phyloP scores from a whole-genome alignment of 2,797 vertebrate species.

The Sebastes goodei region DNA sequence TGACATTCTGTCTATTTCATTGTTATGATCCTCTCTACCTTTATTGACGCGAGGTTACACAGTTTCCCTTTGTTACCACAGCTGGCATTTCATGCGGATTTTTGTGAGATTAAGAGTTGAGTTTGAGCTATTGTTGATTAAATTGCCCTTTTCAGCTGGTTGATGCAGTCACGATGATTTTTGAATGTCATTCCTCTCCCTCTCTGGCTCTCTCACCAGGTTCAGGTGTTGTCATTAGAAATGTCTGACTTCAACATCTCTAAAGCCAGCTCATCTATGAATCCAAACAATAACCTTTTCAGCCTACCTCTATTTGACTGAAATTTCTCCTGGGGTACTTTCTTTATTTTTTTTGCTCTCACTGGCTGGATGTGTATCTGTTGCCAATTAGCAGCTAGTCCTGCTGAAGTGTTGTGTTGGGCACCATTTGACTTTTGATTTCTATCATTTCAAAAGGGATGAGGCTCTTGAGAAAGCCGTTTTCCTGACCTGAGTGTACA shows the following conservation, averaged over 20 bases:
- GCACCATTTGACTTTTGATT: not conserved
- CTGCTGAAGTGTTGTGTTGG: not conserved
- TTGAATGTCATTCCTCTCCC: slow-evolving; percentile 10
- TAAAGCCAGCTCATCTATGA: not conserved
- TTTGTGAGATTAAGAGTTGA: slow-evolving; percentile 1
- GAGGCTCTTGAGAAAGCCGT: not conserved
- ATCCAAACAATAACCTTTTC: slow-evolving; percentile 4
- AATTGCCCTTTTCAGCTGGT: slow-evolving; percentile 16
- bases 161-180: not conserved
- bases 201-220: not conserved
- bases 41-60: not conserved
- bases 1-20: not conserved
- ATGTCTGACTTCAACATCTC: not conserved
- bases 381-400: not conserved
- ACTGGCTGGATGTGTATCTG: not conserved
- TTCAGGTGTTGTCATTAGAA: not conserved
- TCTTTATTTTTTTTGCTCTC: not conserved
- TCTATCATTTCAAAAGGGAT: not conserved
- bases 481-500: not conserved
- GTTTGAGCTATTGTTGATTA: slow-evolving; percentile 8
- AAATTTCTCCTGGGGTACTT: not conserved
- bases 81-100: slow-evolving; percentile 8
- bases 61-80: not conserved
- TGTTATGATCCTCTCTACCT: not conserved
- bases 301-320: not conserved